These are phyloP conservation scores for Crotophaga sulcirostris DNA, from an alignment of 2,113 vertebrate species.

Conservation along the genomic window DNA sequence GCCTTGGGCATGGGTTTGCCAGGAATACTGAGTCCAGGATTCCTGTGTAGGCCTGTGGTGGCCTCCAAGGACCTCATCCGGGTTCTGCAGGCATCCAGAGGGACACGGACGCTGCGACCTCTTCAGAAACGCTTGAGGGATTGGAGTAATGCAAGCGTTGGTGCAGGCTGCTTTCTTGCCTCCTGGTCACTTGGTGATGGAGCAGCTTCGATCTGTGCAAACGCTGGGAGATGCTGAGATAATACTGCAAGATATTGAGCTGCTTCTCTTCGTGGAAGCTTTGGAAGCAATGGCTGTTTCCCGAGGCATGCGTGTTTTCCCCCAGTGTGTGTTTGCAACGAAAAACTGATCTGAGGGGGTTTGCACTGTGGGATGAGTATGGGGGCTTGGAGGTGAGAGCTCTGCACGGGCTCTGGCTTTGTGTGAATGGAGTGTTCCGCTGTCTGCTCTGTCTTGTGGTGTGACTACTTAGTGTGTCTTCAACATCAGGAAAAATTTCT, in stretches of 20 bases:
- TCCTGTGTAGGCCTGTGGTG: fast-evolving
- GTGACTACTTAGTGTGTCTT: fast-evolving
- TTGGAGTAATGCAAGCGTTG: fast-evolving
- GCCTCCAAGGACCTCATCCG: neutral
- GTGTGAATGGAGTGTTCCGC: fast-evolving
- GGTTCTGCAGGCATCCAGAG: fast-evolving
- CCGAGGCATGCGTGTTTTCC: fast-evolving
- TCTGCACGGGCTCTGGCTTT: fast-evolving
- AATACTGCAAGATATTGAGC: fast-evolving
- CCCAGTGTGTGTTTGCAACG: fast-evolving
- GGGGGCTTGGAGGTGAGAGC: no score
- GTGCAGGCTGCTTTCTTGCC: neutral
- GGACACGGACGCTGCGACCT: fast-evolving
- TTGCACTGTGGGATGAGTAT: fast-evolving
- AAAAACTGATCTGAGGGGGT: fast-evolving
- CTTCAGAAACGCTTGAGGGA: fast-evolving
- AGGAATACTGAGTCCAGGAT: fast-evolving
- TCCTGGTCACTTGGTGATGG: fast-evolving
- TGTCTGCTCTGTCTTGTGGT: fast-evolving
- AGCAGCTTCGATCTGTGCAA: fast-evolving
- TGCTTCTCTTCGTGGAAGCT: fast-evolving
- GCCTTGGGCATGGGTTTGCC: fast-evolving
- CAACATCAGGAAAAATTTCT: no score
- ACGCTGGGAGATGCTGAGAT: neutral
- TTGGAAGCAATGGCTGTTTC: fast-evolving